These are phyloP conservation scores for Trachelipus rathkii DNA, from an alignment of 1,140 invertebrate species.

Conservation along the genomic window DNA sequence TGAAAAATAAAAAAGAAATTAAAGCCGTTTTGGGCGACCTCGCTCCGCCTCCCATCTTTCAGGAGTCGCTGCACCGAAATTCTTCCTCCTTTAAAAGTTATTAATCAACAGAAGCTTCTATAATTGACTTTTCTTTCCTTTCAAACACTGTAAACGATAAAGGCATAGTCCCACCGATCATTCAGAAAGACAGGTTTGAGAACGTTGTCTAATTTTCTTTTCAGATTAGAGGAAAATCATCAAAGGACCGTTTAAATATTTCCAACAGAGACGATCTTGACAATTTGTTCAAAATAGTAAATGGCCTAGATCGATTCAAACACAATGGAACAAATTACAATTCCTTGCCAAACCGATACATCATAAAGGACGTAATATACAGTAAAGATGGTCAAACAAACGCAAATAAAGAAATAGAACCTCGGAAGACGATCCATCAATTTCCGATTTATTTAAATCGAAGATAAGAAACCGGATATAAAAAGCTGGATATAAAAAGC, in stretches of 20 bases:
- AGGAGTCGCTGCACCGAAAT: neutral
- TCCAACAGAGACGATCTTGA: neutral
- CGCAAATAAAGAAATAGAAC: neutral
- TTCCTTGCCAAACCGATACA: neutral
- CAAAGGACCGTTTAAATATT: neutral
- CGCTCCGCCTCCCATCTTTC: neutral
- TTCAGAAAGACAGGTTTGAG: neutral
- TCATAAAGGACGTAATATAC: neutral
- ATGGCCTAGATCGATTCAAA: neutral
- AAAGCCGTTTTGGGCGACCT: neutral
- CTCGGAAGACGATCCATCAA: neutral
- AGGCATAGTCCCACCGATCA: neutral
- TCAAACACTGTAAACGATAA: neutral
- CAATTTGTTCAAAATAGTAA: neutral
- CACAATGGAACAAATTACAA: neutral
- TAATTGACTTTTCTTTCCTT: neutral
- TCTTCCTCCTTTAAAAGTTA: neutral
- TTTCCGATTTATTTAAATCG: too few relatives aligned
- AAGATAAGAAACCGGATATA: too few relatives aligned
- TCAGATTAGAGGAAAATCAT: neutral
- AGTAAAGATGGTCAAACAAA: neutral
- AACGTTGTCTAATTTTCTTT: neutral
- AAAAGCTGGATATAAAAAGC: too few relatives aligned
- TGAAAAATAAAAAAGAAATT: neutral
- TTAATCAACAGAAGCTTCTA: neutral